Evolutionary conservation across 1,140 invertebrate genomes (phyloP).

Genomic region (Lepidotrigona ventralis): DNA sequence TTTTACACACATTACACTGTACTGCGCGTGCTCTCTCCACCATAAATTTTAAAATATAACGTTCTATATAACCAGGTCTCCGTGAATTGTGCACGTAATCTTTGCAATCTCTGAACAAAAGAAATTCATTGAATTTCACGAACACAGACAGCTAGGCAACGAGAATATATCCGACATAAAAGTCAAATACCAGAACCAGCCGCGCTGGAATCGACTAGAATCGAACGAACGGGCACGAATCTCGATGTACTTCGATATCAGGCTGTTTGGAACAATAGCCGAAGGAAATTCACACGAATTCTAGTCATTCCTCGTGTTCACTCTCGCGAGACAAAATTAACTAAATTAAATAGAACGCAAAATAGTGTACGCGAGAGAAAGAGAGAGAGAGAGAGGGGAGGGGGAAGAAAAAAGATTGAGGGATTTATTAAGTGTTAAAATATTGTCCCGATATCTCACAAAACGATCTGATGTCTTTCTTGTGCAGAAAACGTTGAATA

Average conservation of each 20-base stretch:
- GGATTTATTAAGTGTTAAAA: too few species aligned
- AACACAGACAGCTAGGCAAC: background rate
- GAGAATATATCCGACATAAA: background rate
- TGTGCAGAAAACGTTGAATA: too few species aligned
- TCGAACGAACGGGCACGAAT: conserved; percentile 1
- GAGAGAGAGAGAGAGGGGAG: too few species aligned
- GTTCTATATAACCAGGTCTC: background rate
- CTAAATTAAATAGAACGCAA: background rate
- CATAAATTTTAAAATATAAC: too few species aligned
- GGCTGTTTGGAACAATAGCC: background rate
- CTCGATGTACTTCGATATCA: background rate
- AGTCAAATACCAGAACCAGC: conserved; percentile 1
- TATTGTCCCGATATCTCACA: too few species aligned
- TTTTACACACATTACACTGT: too few species aligned
- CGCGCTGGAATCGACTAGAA: background rate
- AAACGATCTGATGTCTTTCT: too few species aligned
- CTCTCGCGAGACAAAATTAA: conserved; percentile 20
- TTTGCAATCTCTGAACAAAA: too few species aligned
- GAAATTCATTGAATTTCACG: background rate
- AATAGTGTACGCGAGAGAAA: background rate
- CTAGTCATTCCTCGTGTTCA: conserved; percentile 19
- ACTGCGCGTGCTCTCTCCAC: too few species aligned
- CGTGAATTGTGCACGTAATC: background rate
- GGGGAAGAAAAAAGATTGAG: too few species aligned
- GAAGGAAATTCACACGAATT: conserved; percentile 24